Base-by-base conservation (phyloP, 1,140 invertebrate species). In the Ctenoplectra terminalis region DNA sequence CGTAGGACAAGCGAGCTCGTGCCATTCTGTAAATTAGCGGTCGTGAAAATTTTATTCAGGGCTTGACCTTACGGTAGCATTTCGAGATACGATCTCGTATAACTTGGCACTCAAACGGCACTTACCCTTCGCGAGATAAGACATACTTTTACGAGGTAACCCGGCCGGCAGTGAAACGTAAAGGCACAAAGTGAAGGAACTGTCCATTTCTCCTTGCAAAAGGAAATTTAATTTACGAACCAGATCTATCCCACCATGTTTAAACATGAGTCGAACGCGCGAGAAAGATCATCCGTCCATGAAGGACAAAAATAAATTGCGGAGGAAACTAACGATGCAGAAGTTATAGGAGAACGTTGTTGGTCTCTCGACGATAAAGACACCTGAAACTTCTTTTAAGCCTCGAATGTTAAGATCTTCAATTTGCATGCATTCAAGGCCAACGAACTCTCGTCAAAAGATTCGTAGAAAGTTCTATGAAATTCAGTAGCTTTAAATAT, bases 121-220 rank as follows among this genome's bases (percentile, higher is more conserved):
- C 77, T 80, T 80, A 80, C 69, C 69, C 58, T 73, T 46, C 43
- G 58, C 31, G 9, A 63, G 77, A 73, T 80, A 80, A 73, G 77
- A 80, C 43, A 64, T 63, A 72, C 46, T 72, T 80, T 73, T 73
- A 80, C 70, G 77, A 80, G 67, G 4, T 37, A 17, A n/a, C 63
- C 48, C 20, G 31, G 0, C 1, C 31, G 63, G 56, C 31, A 72
- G 58, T n/a, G 56, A 72, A 79, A 79, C 43, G 76, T 48, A 31
- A 40, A 50, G 34, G 67, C 69, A 61, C 31, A 34, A 61, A 79
- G 40, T 17, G 67, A 52, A 37, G 67, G 23, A 54, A 34, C 17
- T 61, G 60, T 52, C 58, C 37, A 26, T 43, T 20, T 23, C 6
- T 3, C 52, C 61, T 1, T 2, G 11, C 46, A 37, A 46, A 37